These are phyloP conservation scores for Pluvianellus socialis DNA, from an alignment of 2,113 vertebrate genomes.

Conservation along the genomic window DNA sequence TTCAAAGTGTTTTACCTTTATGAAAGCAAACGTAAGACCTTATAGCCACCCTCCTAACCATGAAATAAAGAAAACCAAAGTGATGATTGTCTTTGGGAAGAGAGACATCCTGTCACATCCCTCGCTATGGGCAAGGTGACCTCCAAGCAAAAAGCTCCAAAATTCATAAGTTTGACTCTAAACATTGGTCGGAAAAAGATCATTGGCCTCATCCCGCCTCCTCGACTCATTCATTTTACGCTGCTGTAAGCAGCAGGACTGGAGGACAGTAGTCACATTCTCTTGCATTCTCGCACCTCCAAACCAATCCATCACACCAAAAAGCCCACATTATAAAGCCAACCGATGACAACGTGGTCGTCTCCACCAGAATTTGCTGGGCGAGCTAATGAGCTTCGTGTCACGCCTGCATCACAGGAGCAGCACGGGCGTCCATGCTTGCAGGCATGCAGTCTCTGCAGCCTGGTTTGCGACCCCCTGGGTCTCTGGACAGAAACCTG, in stretches of 20 bases:
- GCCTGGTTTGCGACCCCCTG: neutral
- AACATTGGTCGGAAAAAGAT: neutral
- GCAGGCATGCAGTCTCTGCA: neutral
- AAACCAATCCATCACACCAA: neutral
- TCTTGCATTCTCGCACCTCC: neutral
- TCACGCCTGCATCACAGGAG: rapidly evolving
- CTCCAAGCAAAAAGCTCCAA: neutral
- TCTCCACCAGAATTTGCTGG: neutral
- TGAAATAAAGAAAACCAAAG: neutral
- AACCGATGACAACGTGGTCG: rapidly evolving
- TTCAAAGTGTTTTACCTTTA: constrained; percentile 52
- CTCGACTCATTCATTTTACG: neutral
- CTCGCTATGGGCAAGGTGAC: neutral
- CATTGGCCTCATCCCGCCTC: neutral
- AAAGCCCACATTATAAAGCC: neutral
- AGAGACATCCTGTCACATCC: neutral
- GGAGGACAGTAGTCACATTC: neutral
- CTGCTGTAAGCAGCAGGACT: neutral
- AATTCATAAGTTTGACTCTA: neutral
- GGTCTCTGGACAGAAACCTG: neutral
- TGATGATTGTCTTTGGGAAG: neutral
- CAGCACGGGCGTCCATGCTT: rapidly evolving
- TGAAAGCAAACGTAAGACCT: neutral
- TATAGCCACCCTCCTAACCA: neutral
- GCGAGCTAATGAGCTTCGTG: neutral